phyloP scores from a whole-genome alignment of 2,113 vertebrate species.

The Machaerirhynchus nigripectus region DNA sequence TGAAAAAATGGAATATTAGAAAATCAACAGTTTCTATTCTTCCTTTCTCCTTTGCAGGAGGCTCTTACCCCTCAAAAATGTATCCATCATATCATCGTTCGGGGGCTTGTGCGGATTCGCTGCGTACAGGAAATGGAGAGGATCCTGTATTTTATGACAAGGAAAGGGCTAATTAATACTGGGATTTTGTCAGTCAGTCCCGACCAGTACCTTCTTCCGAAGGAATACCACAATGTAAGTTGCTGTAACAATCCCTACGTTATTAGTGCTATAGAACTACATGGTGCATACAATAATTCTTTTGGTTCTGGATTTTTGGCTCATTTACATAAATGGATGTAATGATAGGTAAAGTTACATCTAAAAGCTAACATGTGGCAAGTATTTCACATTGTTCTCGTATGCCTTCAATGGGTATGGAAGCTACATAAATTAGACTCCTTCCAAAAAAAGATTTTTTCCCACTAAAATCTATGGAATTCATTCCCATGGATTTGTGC shows the following conservation, averaged over 20 bases:
- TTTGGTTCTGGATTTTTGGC: not conserved
- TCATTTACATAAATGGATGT: not conserved
- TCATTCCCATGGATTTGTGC: not conserved
- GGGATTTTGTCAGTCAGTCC: conserved; percentile 81
- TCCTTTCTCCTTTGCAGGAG: conserved; percentile 75
- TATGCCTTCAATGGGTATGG: not conserved
- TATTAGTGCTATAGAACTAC: not conserved
- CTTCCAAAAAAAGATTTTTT: not conserved
- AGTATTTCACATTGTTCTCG: not conserved
- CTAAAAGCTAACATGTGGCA: not conserved
- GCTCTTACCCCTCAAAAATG: conserved; percentile 89
- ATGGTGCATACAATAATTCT: not conserved
- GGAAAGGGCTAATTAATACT: conserved; percentile 96
- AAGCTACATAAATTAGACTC: not conserved
- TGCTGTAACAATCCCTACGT: not conserved
- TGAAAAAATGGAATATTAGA: not conserved
- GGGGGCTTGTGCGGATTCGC: conserved; percentile 91
- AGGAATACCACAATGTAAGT: conserved; percentile 83
- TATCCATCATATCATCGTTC: conserved; percentile 85
- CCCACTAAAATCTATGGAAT: not conserved
- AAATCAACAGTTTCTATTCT: not conserved
- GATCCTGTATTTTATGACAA: conserved; percentile 93
- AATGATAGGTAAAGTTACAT: not conserved
- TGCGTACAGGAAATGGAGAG: conserved; percentile 92
- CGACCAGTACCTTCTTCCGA: conserved; percentile 84